Conservation (phyloP, 2,113 vertebrate species). For the Thunnus maccoyii region DNA sequence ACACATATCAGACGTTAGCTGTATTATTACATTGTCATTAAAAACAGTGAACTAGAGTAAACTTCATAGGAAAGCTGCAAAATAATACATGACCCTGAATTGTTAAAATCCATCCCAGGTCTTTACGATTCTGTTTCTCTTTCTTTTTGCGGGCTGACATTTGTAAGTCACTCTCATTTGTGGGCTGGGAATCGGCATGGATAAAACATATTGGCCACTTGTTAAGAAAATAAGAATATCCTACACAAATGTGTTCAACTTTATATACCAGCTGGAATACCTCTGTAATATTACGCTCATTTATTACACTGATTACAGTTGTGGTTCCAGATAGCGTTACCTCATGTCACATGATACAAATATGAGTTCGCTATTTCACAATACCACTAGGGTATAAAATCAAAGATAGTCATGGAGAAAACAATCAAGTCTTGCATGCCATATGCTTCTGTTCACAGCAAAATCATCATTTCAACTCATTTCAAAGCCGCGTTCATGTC, state of each 20-base stretch:
- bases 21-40: background rate
- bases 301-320: background rate
- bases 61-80: background rate
- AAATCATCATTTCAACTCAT: too few species aligned
- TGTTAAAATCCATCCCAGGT: background rate
- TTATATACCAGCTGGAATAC: background rate
- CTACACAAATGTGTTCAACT: background rate
- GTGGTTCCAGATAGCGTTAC: background rate
- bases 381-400: too few species aligned
- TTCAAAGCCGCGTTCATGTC: too few species aligned
- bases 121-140: background rate
- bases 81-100: background rate
- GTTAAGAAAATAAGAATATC: background rate
- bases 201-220: background rate
- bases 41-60: background rate
- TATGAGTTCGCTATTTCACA: too few species aligned
- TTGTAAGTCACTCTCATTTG: background rate
- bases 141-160: background rate
- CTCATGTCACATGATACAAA: too few species aligned
- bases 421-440: too few species aligned
- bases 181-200: background rate
- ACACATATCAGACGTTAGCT: background rate
- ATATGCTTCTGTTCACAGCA: too few species aligned
- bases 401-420: too few species aligned
- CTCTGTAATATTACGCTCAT: background rate